phyloP scores from a whole-genome alignment of 2,888 invertebrate genomes.

The Rapana venosa region DNA sequence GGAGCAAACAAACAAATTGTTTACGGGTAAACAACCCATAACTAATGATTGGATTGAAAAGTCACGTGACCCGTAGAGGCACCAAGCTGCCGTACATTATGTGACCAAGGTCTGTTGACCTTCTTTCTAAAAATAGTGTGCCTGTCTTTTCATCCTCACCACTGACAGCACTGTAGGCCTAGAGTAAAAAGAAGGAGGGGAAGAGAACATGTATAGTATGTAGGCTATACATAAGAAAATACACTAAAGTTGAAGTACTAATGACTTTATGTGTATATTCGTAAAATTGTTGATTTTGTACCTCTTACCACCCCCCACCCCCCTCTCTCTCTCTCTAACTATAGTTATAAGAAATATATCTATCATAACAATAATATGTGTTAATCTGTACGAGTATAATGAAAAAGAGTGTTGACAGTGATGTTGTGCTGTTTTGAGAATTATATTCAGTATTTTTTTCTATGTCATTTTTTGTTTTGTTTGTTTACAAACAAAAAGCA shows the following conservation, averaged over 20 bases:
- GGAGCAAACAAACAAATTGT: conserved; percentile 75
- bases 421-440: no score
- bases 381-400: no score
- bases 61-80: conserved; percentile 66
- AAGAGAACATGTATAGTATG: not conserved
- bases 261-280: not conserved
- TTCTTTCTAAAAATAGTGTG: conserved; percentile 57
- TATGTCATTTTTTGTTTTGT: no score
- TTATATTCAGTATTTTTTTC: no score
- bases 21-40: conserved; percentile 72
- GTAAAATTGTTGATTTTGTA: not conserved
- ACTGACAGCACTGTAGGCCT: conserved; percentile 43
- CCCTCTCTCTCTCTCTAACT: no score
- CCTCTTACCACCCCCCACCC: not conserved
- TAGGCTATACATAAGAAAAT: not conserved
- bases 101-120: conserved; percentile 54
- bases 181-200: conserved; percentile 30
- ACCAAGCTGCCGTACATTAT: conserved; percentile 55
- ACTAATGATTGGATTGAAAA: conserved; percentile 70
- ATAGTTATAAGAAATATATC: no score
- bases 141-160: conserved; percentile 49
- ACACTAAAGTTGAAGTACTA: not conserved
- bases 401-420: no score
- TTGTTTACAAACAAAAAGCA: no score
- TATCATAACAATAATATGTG: no score